phyloP scores from a whole-genome alignment of 1,140 invertebrate species.

The Zaprionus africanus region DNA sequence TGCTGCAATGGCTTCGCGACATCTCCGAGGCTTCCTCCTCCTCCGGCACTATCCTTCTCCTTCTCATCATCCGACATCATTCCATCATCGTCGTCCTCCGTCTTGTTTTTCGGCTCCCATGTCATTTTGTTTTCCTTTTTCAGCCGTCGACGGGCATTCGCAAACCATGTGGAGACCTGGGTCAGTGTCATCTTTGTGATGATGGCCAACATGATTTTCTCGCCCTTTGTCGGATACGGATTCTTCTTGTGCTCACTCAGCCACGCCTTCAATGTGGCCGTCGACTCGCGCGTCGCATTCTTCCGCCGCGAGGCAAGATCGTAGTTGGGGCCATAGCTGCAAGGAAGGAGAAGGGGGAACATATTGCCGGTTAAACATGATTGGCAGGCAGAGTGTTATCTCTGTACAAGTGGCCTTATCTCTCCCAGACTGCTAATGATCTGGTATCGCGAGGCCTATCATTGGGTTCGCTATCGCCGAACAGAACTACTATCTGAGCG shows the following conservation, averaged over 20 bases:
- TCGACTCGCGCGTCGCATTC: conserved; percentile 98
- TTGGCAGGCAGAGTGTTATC: conserved; percentile 1
- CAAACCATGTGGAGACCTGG: conserved; percentile 98
- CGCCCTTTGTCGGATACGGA: conserved; percentile 97
- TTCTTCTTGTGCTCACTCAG: conserved; percentile 98
- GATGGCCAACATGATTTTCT: conserved; percentile 98
- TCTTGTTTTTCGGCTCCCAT: conserved; percentile 97
- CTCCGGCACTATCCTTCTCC: conserved; percentile 87
- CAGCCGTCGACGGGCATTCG: conserved; percentile 94
- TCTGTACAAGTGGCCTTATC: background rate
- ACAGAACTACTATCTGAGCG: conserved; percentile 1
- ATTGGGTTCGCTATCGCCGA: background rate
- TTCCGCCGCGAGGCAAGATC: conserved; percentile 96
- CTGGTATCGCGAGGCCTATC: background rate
- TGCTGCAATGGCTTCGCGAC: conserved; percentile 84
- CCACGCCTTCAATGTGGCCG: conserved; percentile 98
- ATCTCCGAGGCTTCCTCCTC: conserved; percentile 16
- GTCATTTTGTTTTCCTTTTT: conserved; percentile 99
- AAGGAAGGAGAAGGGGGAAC: conserved; percentile 35
- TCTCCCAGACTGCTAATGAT: background rate
- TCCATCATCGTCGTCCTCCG: conserved; percentile 95
- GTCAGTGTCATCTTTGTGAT: conserved; percentile 98
- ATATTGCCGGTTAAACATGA: background rate
- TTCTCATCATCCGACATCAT: conserved; percentile 94
- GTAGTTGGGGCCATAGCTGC: conserved; percentile 96